Percentiles rank a stretch among this genome's conserved stretches.
Conservation (phyloP, 2,113 vertebrate species). For the Amphilophus citrinellus region DNA sequence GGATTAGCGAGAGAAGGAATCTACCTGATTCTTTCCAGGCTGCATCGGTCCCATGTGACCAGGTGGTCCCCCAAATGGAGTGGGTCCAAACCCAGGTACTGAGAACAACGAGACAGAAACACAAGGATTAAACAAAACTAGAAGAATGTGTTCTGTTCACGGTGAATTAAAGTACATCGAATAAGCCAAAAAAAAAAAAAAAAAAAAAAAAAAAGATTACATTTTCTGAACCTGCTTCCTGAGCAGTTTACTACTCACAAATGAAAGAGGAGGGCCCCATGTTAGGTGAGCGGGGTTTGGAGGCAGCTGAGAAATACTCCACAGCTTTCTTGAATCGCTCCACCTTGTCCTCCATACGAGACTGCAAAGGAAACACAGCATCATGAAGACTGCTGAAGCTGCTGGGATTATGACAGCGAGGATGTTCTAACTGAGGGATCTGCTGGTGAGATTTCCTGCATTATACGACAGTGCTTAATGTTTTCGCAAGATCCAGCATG, state of each 20-base stretch:
- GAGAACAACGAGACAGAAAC: slow-evolving; percentile 25
- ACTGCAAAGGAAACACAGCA: slow-evolving; percentile 74
- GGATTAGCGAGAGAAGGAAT: background rate
- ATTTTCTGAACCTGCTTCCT: background rate
- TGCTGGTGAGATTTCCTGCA: background rate
- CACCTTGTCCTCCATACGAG: slow-evolving; percentile 93
- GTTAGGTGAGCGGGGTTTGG: slow-evolving; percentile 86
- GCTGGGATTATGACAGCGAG: background rate
- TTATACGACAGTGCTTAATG: fast-evolving
- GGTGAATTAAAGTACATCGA: background rate
- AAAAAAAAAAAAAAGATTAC: background rate
- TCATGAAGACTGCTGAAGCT: background rate
- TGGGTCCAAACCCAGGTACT: slow-evolving; percentile 87
- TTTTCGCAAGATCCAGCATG: too few relatives aligned
- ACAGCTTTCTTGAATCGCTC: slow-evolving; percentile 93
- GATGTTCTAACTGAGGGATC: background rate
- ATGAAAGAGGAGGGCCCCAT: slow-evolving; percentile 87
- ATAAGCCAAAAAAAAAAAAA: background rate
- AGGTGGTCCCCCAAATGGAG: slow-evolving; percentile 86
- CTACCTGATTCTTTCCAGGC: slow-evolving; percentile 88
- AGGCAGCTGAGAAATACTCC: slow-evolving; percentile 91
- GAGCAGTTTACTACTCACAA: slow-evolving; percentile 81
- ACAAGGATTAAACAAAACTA: background rate
- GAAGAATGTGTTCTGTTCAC: background rate
- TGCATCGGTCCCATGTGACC: slow-evolving; percentile 85